Evolutionary conservation across 2,797 vertebrate species (phyloP), one percentile per base, ranked within the genome.

Genomic region (Heliangelus exortis): DNA sequence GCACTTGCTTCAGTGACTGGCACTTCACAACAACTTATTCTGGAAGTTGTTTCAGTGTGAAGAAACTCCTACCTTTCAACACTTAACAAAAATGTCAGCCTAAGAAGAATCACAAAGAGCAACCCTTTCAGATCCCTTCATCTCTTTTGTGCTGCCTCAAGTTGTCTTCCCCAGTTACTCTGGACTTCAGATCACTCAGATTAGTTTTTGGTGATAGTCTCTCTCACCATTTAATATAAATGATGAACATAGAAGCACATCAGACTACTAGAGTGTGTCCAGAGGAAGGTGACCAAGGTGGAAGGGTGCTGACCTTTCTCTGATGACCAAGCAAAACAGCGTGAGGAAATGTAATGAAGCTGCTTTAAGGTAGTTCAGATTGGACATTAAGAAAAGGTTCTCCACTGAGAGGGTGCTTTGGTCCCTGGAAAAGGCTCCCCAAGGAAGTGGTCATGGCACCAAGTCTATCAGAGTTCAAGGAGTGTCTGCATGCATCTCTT

Each of bases 401-500:
- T 65, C 65, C 36, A 50, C 26, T 36, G 59, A 23, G 21, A 58
- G 15, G 21, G 11, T 36, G 22, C 2, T 41, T 3, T 2, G 1
- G 10, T n/a, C 51, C n/a, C 15, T 73, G 36, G 18, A 73, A 73
- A 12, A 59, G n/a, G 12, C 10, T 53, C 16, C 39, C 16, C 33
- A 54, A 15, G 29, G 29, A 26, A 54, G 15, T 6, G 12, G 7
- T 88, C 39, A 31, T 1, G 3, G 12, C 26, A 65, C 18, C 19
- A 51, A 48, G 7, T 12, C 25, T 43, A 41, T 41, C n/a, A 61
- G 17, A 48, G 29, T 61, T 81, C 69, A 75, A 34, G 23, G 5
- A 41, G 6, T 0, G 0, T 63, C 43, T 68, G 29, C 28, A 39
- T 4, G 2, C 53, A 0, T 1, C 8, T 31, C 10, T 77, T 36